Base-by-base conservation (phyloP, 2,888 invertebrate species). In the Vannuccia rotundouncinata region DNA sequence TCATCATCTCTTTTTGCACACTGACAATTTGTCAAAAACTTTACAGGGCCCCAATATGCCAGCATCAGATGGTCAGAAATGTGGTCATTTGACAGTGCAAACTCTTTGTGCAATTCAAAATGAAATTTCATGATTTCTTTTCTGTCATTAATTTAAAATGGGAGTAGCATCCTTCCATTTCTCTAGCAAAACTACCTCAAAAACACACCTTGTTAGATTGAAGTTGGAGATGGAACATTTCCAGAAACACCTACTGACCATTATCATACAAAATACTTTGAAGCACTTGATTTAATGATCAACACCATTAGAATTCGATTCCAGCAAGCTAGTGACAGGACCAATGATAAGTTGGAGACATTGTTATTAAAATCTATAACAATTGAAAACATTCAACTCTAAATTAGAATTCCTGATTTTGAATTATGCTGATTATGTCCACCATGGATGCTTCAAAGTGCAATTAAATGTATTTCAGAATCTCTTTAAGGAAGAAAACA, bases 41-140 rank as follows among this genome's bases (percentile, higher is more conserved):
- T 31, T 81, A 27, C 81, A 81, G 30, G 2, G 60, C n/a, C 1
- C 5, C 13, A 29, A 74, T 73, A 25, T 81, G 31, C 74, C 80
- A 80, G 81, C 81, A 45, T 1, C 81, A 2, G 81, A 81, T 1
- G 81, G 81, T 80, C 79, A 81, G 30, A 0, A 17, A 2, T 5
- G 81, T n/a, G 81, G 80, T 13, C 22, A 1, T 1, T 1, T 81
- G 45, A 81, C 81, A 0, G 74, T 81, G n/a, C 22, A 59, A 74
- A 80, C 81, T 29, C 31, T 81, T 66, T 27, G 22, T 66, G 66
- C 66, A 66, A 66, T 66, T 66, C 22, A 27, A 66, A 66, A 66
- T 66, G 5, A 13, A 66, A 66, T 66, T 66, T 66, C 66, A 66
- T 66, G 66, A 66, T 66, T 66, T 66, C 66, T 66, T 66, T 27